Percentiles rank a stretch among this genome's conserved stretches.
Conservation (phyloP, 2,113 vertebrate genomes). For the Chamaea fasciata region DNA sequence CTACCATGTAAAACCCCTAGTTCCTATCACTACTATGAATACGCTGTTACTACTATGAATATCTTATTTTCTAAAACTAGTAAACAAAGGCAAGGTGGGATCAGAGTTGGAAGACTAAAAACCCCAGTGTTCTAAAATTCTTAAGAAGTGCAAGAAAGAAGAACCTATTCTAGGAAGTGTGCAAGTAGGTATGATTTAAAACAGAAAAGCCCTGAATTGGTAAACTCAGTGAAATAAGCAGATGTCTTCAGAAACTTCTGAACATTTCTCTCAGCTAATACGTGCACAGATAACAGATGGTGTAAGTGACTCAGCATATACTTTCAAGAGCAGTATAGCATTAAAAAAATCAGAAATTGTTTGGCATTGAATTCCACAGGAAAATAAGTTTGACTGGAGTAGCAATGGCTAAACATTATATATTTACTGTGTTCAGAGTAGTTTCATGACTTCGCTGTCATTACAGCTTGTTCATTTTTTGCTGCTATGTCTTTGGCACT, state of each 20-base stretch:
- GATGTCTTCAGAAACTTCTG: slow-evolving; percentile 23
- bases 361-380: not conserved
- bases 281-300: slow-evolving; percentile 31
- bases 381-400: not conserved
- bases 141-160: not conserved
- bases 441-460: not conserved
- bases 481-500: not conserved
- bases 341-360: not conserved
- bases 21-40: not conserved
- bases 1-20: not conserved
- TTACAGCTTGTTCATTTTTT: not conserved
- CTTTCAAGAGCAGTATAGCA: slow-evolving; percentile 18
- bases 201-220: not conserved
- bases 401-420: not conserved
- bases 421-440: not conserved
- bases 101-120: not conserved
- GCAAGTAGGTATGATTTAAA: not conserved
- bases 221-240: slow-evolving; percentile 40
- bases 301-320: slow-evolving; percentile 19
- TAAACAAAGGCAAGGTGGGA: not conserved
- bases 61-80: not conserved
- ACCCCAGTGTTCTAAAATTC: not conserved
- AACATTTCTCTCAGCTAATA: slow-evolving; percentile 31
- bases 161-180: not conserved
- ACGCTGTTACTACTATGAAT: not conserved